phyloP scores from a whole-genome alignment of 2,797 vertebrate species.

The Clamator glandarius region DNA sequence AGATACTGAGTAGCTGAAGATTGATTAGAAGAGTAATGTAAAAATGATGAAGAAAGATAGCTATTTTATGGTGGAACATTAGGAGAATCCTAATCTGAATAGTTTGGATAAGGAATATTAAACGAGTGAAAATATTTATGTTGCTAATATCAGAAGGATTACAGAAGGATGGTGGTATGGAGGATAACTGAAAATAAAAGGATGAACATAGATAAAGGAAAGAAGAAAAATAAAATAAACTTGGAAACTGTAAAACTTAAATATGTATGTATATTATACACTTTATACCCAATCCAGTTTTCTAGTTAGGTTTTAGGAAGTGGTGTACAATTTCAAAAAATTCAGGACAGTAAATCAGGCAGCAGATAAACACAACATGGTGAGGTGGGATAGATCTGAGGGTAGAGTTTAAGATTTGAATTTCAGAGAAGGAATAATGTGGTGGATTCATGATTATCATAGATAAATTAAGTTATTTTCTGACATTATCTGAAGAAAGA shows the following conservation, averaged over 20 bases:
- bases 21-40: neutral
- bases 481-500: neutral
- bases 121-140: neutral
- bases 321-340: neutral
- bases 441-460: neutral
- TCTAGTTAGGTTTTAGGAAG: neutral
- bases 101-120: neutral
- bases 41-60: neutral
- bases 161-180: neutral
- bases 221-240: neutral
- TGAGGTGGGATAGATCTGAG: neutral
- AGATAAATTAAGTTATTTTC: neutral
- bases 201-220: neutral
- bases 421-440: neutral
- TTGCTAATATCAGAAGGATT: neutral
- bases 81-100: neutral
- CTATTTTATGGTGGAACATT: neutral
- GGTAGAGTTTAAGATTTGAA: neutral
- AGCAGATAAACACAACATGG: neutral
- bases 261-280: neutral
- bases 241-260: neutral
- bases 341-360: neutral
- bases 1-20: neutral
- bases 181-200: neutral
- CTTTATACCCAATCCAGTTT: neutral